phyloP scores from a whole-genome alignment of 2,888 invertebrate genomes.

The Spilarctia lutea region DNA sequence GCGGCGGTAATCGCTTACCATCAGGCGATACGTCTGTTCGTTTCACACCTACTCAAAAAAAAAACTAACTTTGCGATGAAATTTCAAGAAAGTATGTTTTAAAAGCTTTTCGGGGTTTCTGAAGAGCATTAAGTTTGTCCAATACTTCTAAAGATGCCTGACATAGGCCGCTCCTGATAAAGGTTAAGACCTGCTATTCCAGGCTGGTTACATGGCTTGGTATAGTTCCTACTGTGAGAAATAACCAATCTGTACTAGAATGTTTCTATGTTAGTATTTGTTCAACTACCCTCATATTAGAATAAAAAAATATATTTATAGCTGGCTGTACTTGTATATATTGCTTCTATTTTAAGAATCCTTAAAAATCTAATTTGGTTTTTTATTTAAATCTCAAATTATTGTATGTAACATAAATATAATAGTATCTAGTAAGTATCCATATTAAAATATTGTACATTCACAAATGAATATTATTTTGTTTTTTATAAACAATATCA shows the following conservation, averaged over 20 bases:
- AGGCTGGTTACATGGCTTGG: neutral
- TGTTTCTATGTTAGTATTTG: neutral
- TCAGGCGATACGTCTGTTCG: no score
- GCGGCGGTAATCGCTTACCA: no score
- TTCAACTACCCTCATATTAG: neutral
- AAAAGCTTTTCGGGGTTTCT: neutral
- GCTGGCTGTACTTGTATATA: neutral
- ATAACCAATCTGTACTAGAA: neutral
- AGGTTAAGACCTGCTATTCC: no score
- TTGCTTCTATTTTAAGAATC: neutral
- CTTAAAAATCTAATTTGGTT: neutral
- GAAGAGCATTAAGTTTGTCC: neutral
- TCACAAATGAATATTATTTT: slow-evolving; percentile 1
- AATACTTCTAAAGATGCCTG: neutral
- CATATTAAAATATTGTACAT: neutral
- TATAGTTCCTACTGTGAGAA: no score
- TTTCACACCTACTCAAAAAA: no score
- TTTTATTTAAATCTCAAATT: neutral
- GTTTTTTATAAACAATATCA: neutral
- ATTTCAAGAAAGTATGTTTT: neutral
- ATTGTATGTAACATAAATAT: neutral
- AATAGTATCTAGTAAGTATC: neutral
- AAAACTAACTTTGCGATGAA: neutral
- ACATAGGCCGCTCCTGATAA: no score
- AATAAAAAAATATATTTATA: neutral